Evolutionary conservation across 2,113 vertebrate species (phyloP).

Genomic region (Gorsachius goisagi): DNA sequence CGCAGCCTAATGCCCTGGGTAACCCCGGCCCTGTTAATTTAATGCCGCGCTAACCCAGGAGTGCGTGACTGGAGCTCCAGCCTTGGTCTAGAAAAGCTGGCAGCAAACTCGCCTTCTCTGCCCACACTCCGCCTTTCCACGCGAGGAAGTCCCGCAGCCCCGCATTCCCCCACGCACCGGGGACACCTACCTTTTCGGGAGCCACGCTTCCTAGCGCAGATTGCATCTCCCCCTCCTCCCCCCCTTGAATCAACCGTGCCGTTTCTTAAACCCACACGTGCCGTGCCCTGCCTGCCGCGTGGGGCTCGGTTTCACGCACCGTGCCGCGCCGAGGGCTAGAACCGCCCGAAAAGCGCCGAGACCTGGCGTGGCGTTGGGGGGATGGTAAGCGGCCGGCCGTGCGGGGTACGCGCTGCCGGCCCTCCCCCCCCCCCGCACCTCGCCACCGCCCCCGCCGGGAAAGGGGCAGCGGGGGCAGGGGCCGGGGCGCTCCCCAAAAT

Average conservation of each 20-base stretch:
- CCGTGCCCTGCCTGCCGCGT: not conserved
- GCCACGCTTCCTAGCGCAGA: not conserved
- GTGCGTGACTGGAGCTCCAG: not conserved
- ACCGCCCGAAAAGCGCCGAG: not conserved
- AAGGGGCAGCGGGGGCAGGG: not conserved
- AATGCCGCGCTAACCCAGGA: slow-evolving; percentile 14
- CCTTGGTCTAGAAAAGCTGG: not conserved
- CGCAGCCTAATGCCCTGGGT: not conserved
- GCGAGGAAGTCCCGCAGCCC: not conserved
- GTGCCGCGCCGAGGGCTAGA: not conserved
- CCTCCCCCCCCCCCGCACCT: too few relatives aligned
- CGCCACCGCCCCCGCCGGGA: too few relatives aligned
- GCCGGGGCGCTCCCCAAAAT: not conserved
- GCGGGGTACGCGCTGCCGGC: not conserved
- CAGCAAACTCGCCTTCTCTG: not conserved
- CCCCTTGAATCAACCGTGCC: not conserved
- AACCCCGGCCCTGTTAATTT: slow-evolving; percentile 40
- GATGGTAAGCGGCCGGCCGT: too few relatives aligned
- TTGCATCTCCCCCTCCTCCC: not conserved
- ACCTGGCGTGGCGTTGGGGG: not conserved
- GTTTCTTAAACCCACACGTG: not conserved
- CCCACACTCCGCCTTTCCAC: not conserved
- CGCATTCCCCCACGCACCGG: not conserved
- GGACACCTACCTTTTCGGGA: not conserved
- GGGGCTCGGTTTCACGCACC: not conserved